Base-by-base conservation (phyloP, 2,888 invertebrate genomes). In the Erynnis tages region DNA sequence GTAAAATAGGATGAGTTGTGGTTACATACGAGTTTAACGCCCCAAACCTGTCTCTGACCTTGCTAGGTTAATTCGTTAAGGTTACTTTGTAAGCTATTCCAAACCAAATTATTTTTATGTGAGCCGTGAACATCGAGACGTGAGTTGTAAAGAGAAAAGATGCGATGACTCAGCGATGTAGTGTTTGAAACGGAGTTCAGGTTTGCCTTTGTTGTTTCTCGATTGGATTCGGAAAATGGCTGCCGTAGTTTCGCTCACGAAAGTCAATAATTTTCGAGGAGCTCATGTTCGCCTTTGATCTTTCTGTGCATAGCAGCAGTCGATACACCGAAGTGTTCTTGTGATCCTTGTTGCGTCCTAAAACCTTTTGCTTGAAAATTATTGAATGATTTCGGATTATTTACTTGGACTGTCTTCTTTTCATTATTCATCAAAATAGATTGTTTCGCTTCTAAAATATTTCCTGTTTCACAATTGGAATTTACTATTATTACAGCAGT, bases 1-100 rank as follows among this genome's bases (percentile, higher is more conserved):
- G n/a, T n/a, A 11, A 41, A 27, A 43, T 43, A 30, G 29, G 17
- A 25, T 11, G 16, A 14, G 32, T 11, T 23, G 23, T 25, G 25
- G 17, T 37, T 19, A 37, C 37, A 47, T 6, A 17, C n/a, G 29
- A 47, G 37, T 37, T 16, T 37, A 27, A 47, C 14, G 46, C 16
- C 37, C 19, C 29, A 11, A 37, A 10, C 29, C 14, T 32, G 16
- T 38, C 10, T 47, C 21, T 40, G 23, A 48, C 30, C 30, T 48
- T 30, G 25, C 16, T 29, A 40, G 16, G 19, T 32, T 17, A 32
- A 32, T 40, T 40, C 21, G 17, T 37, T 21, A 4, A 14, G 37
- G 25, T 48, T 25, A 32, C 23, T 40, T 25, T 40, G 8, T 17
- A 48, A 40, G 48, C 40, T 11, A 32, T 40, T 49, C 32, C 30